Evolutionary conservation across 1,140 invertebrate genomes (phyloP), one percentile per base, ranked within the genome.

Genomic region (Drosophila quadrilineata): DNA sequence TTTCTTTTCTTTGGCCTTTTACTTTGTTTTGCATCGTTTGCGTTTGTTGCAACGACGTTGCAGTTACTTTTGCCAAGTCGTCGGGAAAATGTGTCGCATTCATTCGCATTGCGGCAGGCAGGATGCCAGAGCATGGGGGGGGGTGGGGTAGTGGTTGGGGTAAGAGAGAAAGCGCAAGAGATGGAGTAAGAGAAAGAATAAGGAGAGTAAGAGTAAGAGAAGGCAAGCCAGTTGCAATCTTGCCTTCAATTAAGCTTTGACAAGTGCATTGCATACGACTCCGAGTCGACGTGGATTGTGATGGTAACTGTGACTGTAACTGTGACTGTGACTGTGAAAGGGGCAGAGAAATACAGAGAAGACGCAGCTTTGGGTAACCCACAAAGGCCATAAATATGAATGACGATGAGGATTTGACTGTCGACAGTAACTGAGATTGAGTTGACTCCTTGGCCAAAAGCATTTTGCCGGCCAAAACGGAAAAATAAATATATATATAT

Each of bases 211-310:
- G 66, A 38, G 53, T 68, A 36, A 53, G 71, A 77, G 54, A 65
- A 14, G 29, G 24, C 14, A 2, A 19, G 43, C 24, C 24, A 24
- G 28, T 16, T 82, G 79, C 77, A 84, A 80, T 88, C 74, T 87
- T 87, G 86, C 76, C 86, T 88, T 88, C 86, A 88, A 88, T 88
- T 88, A 88, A 88, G 86, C 86, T 87, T 88, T 88, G 87, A 88
- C 77, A 87, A 88, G 86, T 88, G 86, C 86, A 88, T 66, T 75
- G 76, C 73, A 87, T 49, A 72, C 73, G 77, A n/a, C n/a, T n/a
- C n/a, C n/a, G n/a, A n/a, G n/a, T n/a, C n/a, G n/a, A n/a, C n/a
- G n/a, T n/a, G n/a, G n/a, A n/a, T n/a, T n/a, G n/a, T n/a, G n/a
- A n/a, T n/a, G n/a, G n/a, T n/a, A n/a, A n/a, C n/a, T n/a, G n/a